Conservation (phyloP, 2,113 vertebrate genomes). For the Tetrax tetrax region DNA sequence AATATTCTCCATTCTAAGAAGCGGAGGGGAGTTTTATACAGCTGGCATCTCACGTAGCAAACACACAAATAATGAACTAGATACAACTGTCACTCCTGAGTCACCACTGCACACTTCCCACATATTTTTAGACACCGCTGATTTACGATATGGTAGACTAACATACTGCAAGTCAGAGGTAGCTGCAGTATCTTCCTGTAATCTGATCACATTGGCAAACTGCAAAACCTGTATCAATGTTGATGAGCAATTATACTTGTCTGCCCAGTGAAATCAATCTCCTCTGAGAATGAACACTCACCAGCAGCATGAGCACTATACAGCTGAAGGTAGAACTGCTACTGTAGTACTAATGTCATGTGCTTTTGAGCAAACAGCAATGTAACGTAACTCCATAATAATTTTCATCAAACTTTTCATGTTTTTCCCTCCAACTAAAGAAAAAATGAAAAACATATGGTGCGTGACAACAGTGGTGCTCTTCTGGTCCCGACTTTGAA, state of each 20-base stretch:
- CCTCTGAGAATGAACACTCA: neutral
- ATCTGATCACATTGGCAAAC: slow-evolving; percentile 27
- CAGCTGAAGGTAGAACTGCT: neutral
- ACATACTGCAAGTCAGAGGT: neutral
- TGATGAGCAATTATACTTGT: slow-evolving; percentile 25
- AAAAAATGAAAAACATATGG: neutral
- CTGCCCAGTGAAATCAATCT: slow-evolving; percentile 8
- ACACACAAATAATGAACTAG: slow-evolving; percentile 44
- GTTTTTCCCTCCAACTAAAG: neutral
- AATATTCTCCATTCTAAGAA: slow-evolving; percentile 37
- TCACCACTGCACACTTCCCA: slow-evolving; percentile 10
- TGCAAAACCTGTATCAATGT: neutral
- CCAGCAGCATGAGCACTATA: neutral
- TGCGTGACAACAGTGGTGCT: neutral
- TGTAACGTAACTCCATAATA: neutral
- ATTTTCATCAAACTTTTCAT: neutral
- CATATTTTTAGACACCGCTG: neutral
- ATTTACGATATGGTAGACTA: fast-evolving
- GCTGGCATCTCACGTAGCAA: slow-evolving; percentile 33
- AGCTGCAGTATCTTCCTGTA: slow-evolving; percentile 3
- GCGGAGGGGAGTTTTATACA: slow-evolving; percentile 35
- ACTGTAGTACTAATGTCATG: neutral
- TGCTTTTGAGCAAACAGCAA: neutral
- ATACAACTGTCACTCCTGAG: slow-evolving; percentile 41
- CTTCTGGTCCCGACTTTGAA: neutral